Conservation (phyloP, 2,113 vertebrate species). For the Sorex fumeus region DNA sequence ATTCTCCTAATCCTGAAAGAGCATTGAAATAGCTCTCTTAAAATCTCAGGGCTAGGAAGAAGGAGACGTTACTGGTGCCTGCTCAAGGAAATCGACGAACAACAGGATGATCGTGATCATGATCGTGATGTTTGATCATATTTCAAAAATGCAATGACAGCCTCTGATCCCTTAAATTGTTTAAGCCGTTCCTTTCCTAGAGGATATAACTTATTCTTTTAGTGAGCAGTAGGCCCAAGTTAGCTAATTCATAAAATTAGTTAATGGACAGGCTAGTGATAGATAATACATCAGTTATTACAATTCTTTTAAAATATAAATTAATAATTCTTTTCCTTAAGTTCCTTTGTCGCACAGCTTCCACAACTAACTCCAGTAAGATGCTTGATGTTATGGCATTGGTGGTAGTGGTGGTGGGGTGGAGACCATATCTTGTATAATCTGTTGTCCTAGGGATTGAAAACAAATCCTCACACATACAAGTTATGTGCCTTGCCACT, state of each 20-base stretch:
- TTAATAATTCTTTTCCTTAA: not conserved
- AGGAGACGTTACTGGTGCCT: too few relatives aligned
- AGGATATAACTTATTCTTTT: not conserved
- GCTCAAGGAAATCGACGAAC: too few relatives aligned
- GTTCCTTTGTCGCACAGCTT: not conserved
- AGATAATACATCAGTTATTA: not conserved
- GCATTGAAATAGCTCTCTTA: too few relatives aligned
- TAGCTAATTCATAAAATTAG: not conserved
- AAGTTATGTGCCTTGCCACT: too few relatives aligned
- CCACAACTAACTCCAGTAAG: not conserved
- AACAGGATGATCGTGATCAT: too few relatives aligned
- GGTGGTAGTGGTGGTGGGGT: too few relatives aligned
- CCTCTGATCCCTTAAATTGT: not conserved
- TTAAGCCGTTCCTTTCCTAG: not conserved
- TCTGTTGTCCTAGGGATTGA: too few relatives aligned
- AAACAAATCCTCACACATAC: too few relatives aligned
- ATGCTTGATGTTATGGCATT: not conserved
- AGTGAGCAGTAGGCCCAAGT: not conserved
- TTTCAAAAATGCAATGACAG: not conserved
- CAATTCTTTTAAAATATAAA: conserved; percentile 27
- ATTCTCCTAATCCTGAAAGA: too few relatives aligned
- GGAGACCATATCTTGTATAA: too few relatives aligned
- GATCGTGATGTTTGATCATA: not conserved
- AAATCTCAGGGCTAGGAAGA: too few relatives aligned
- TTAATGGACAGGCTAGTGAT: not conserved